These are phyloP conservation scores for Morphnarchus princeps DNA, from an alignment of 2,113 vertebrate species.

Conservation along the genomic window DNA sequence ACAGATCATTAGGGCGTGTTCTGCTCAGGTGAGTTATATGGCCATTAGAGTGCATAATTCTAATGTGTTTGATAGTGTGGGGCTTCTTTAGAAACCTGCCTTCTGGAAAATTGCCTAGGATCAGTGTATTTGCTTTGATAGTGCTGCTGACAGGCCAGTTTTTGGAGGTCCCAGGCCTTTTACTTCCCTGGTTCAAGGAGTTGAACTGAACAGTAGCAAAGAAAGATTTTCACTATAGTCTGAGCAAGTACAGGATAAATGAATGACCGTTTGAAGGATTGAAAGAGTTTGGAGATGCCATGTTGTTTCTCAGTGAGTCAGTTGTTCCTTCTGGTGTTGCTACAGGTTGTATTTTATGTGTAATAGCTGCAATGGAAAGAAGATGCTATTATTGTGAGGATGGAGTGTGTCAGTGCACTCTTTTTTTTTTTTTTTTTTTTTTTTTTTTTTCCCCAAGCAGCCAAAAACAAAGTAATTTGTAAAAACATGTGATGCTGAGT, in stretches of 20 bases:
- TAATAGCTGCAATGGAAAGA: background rate
- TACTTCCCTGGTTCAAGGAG: background rate
- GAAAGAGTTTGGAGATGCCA: background rate
- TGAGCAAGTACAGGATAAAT: background rate
- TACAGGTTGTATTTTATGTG: background rate
- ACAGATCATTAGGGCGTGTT: background rate
- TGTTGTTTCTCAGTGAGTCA: background rate
- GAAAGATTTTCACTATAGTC: background rate
- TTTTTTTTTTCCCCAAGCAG: background rate
- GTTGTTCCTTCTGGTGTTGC: background rate
- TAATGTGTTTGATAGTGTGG: background rate
- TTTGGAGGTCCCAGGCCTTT: background rate
- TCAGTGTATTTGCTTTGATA: background rate
- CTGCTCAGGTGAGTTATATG: background rate
- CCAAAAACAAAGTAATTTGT: background rate
- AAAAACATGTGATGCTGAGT: background rate
- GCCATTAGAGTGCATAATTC: background rate
- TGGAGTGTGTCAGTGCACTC: background rate
- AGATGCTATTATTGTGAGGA: background rate
- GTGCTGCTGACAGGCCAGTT: background rate
- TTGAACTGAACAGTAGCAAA: background rate
- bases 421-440: background rate
- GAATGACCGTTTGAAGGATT: background rate
- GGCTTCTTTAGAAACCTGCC: background rate
- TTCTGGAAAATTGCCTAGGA: background rate